Base-by-base conservation (phyloP, 2,888 invertebrate genomes). In the Heliconius hortense region DNA sequence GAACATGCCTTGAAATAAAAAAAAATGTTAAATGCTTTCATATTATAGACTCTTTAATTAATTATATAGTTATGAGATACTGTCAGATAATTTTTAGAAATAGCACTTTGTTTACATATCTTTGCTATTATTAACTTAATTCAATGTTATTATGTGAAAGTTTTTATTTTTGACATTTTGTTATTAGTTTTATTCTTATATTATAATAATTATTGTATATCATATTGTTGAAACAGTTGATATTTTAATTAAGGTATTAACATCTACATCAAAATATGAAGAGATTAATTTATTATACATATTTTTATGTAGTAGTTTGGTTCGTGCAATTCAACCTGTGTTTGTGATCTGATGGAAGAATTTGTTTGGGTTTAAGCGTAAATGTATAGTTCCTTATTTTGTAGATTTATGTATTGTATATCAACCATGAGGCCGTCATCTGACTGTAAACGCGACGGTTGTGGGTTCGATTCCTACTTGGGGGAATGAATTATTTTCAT, bases 361-460 rank as follows among this genome's bases (percentile, higher is more conserved):
- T 89, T 90, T 85, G 85, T 91, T 90, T 92, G 86, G 83, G 77
- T 89, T 89, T 91, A 90, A 89, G 86, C 86, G 86, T 93, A 90
- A 89, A 89, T 89, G 86, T 90, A 91, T 92, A 92, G 94, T 94
- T 94, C 94, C 94, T 94, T 93, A 90, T 90, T 91, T 90, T 87
- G 84, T 93, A 92, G 91, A 82, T 84, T 69, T 89, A 89, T 86
- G 83, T 89, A 87, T 84, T 85, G 18, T 48, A 56, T 56, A 48
- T 4, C 18, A 18, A 48, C 5, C 4, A 5, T 18, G 15, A 48
- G 48, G 48, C n/a, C 21, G 21, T 53, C 21, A 10, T 56, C 3
- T n/a, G 56, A 56, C 21, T 56, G 21, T 56, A 10, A 56, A n/a
- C 10, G 8, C 56, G 1, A 56, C 0, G 10, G n/a, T 56, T 11